Evolutionary conservation across 2,113 vertebrate genomes (phyloP), one percentile per base, ranked within the genome.

Genomic region (Elephas maximus): DNA sequence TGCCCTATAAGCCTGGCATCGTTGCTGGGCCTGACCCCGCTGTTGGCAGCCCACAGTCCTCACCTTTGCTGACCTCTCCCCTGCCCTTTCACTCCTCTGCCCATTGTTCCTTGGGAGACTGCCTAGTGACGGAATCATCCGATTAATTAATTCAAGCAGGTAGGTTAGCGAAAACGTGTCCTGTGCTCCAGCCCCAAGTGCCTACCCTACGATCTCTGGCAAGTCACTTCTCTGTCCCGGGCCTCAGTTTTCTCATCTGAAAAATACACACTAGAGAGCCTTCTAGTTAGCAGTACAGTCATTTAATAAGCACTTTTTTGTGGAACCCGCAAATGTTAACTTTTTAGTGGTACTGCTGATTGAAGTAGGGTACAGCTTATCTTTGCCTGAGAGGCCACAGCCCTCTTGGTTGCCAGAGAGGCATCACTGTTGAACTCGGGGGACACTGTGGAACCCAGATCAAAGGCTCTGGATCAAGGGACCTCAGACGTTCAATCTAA

Each of bases 11-110:
- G 9, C 30, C n/a, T 57, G 44, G 33, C 15, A n/a, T 14, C 48
- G 6, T 95, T 0, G 0, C 1, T 8, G 84, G 26, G 23, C 11
- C 20, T 0, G 1, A 21, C 5, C 8, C 5, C 67, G 48, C 48
- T 71, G 57, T 60, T 8, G 5, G 6, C 33, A 51, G 44, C 28
- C 20, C 53, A 23, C 2, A 44, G 3, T 6, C 9, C 9, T n/a
- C 2, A 0, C 8, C 23, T 77, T 53, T 71, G 26, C 17, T 0
- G 0, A 33, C 53, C 33, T 62, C 18, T 73, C 24, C 17, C n/a
- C 51, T 45, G 24, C 26, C 18, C 6, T 17, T 78, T 48, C 11
- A 60, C 11, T 21, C 33, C 69, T 5, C 1, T 60, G 51, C 8
- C 37, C 53, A 23, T 21, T 18, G 1, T 21, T 44, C 62, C 21